Evolutionary conservation across 2,888 invertebrate species (phyloP).

Genomic region (Melipona bicolor): DNA sequence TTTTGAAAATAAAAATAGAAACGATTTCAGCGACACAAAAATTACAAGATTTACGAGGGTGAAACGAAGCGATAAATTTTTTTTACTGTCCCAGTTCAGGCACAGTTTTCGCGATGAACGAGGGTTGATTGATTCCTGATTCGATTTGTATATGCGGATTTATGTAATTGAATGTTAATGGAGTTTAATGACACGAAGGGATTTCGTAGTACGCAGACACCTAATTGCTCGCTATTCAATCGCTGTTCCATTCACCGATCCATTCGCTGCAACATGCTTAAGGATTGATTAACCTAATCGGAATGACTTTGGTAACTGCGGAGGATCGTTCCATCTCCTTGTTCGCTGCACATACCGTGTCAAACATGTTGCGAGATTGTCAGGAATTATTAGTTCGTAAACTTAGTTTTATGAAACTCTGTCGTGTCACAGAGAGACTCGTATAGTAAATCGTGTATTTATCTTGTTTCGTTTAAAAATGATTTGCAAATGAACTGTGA

Average conservation of each 20-base stretch:
- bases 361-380: no score
- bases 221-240: background rate
- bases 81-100: background rate
- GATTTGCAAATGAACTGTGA: no score
- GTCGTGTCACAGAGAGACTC: no score
- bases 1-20: no score
- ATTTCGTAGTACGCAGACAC: background rate
- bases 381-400: no score
- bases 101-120: background rate
- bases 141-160: background rate
- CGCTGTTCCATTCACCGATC: constrained; percentile 6
- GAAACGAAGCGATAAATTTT: background rate
- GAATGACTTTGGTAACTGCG: background rate
- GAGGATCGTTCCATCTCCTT: background rate
- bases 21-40: no score
- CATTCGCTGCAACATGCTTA: background rate
- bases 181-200: background rate
- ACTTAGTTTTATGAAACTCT: no score
- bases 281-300: background rate
- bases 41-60: background rate
- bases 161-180: background rate
- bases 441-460: no score
- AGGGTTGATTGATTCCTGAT: no score
- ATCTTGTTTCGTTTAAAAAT: no score
- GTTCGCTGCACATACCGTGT: background rate